Evolutionary conservation across 2,888 invertebrate species (phyloP).

Genomic region (Orthosia gothica): DNA sequence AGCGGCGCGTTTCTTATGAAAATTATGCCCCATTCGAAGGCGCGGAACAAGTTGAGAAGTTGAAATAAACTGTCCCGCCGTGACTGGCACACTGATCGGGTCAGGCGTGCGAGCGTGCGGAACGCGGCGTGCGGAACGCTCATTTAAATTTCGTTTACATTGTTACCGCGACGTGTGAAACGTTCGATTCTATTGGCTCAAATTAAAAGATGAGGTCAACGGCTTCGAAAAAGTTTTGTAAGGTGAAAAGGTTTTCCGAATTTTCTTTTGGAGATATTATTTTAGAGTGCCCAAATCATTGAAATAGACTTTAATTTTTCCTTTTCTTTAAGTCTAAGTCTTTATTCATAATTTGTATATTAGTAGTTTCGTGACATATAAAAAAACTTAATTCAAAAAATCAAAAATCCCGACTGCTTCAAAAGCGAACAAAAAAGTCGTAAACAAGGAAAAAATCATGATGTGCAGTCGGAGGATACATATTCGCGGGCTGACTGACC

Average conservation of each 20-base stretch:
- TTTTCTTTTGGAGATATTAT: neutral
- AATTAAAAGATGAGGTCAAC: constrained; percentile 44
- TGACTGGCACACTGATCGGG: constrained; percentile 86
- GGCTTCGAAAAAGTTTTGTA: neutral
- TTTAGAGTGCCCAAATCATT: neutral
- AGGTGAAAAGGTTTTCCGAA: neutral
- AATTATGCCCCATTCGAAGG: constrained; percentile 90
- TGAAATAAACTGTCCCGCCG: constrained; percentile 90
- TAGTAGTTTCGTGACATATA: neutral
- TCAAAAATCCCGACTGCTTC: no score
- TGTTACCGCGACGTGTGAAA: constrained; percentile 65
- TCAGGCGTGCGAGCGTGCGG: constrained; percentile 58
- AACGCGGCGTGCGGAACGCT: constrained; percentile 70
- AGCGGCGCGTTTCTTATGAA: constrained; percentile 88
- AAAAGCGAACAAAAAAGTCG: no score
- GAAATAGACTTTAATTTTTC: neutral
- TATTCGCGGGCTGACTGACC: no score
- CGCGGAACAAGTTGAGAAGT: constrained; percentile 87
- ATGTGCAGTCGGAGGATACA: no score
- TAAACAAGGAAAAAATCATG: no score
- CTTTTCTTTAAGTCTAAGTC: neutral
- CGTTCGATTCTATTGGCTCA: constrained; percentile 28
- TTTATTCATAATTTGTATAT: neutral
- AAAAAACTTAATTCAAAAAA: no score
- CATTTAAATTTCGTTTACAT: constrained; percentile 71